Evolutionary conservation across 37 sponge, comb jelly and placozoan genomes (phyloP), one percentile per base, ranked within the genome.

Genomic region (Haliclona indistincta): DNA sequence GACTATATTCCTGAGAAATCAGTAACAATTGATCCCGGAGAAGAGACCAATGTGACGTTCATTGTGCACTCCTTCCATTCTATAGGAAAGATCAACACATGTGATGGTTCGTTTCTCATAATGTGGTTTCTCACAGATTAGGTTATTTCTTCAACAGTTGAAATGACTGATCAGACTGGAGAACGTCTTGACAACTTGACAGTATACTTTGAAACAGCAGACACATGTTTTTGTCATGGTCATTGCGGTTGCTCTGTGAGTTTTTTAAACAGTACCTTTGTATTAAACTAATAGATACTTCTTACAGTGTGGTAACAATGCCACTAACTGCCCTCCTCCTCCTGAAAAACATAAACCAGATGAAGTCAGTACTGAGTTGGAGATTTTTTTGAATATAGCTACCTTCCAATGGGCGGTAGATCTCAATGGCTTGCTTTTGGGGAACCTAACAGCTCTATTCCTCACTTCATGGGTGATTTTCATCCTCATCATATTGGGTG

Each of bases 201-300:
- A 35, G 79, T 93, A 20, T 30, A 32, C 8, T 93, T 93, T 78
- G 81, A 85, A 35, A 93, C 94, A 11, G 42, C 71, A 17, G 89
- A 86, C 64, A 88, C 94, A 15, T 93, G 94, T 42, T 93, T 89
- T 66, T 93, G 94, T 42, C 78, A 87, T 54, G 94, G 90, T 19
- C 63, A 81, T 69, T 93, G 94, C 67, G 89, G 89, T 36, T 93
- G 94, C 68, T 72, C 79, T 41, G 92, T 91, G 44, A 86, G 83
- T 41, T 4, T 1, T 3, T 13, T 22, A 4, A 19, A 2, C 1
- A n/a, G 8, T 36, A 25, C 32, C 6, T 38, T 1, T 58, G 60
- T 74, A 64, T 40, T 4, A n/a, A n/a, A n/a, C n/a, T n/a, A n/a
- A n/a, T n/a, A n/a, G 35, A 40, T 51, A 11, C 74, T 7, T 54